Evolutionary conservation across 1,140 invertebrate species (phyloP), one percentile per base, ranked within the genome.

Genomic region (Drosophila mayri): DNA sequence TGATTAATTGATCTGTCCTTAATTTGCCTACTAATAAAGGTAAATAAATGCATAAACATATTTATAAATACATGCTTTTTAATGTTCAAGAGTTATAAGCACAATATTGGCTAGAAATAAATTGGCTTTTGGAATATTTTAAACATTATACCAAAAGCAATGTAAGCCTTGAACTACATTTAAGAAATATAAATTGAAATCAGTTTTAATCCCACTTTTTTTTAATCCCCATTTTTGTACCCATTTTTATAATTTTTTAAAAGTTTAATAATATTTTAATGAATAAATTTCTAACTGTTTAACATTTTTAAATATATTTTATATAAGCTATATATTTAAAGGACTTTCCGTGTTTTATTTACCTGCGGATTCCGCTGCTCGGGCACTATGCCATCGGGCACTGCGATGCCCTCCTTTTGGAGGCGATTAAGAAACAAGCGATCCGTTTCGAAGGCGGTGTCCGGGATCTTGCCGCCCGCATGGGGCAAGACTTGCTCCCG

Each of bases 401-500:
- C 86, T 0, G 94, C 93, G 28, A 95, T 94, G 12, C 95, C 95
- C 81, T 95, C 94, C 82, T 95, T 95, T 81, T 95, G 95, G 14
- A 95, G 86, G 28, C 94, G 93, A 87, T 95, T 95, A 30, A 95
- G 78, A 18, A 94, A 93, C 20, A 95, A 88, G 20, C 95, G 94
- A 88, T 95, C 95, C 0, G 94, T 93, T 58, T 93, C 93, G 71
- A 95, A 95, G 20, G 95, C 95, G 54, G 94, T 94, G 60, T 95
- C 95, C 0, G 95, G 95, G 67, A 95, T 95, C 92, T 95, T 95
- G 6, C 95, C 95, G 40, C 95, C 95, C 12, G 93, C 88, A 63
- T 94, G 93, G 18, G 95, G 95, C 28, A 95, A 73, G 16, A 95
- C 94, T 83, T 95, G 94, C 75, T 95, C 95, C 30, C 95, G 93